phyloP scores from a whole-genome alignment of 2,797 vertebrate species.

The Karalla daura region DNA sequence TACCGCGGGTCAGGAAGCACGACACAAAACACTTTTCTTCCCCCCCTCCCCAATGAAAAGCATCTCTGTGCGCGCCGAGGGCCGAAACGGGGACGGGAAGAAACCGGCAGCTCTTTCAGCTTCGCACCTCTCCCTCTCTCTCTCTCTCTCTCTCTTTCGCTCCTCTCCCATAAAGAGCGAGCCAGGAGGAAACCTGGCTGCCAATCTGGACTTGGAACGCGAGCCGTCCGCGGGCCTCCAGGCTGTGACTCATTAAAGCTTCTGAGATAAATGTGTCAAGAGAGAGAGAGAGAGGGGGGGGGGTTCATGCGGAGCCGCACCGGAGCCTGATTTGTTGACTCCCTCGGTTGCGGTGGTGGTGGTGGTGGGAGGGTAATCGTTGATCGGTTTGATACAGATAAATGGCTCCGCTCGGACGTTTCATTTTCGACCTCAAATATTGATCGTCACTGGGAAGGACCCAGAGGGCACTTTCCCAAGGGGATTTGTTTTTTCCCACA shows the following conservation, averaged over 20 bases:
- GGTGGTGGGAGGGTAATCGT: slow-evolving; percentile 16
- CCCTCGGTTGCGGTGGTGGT: slow-evolving; percentile 14
- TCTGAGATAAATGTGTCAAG: slow-evolving; percentile 56
- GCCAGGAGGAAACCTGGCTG: slow-evolving; percentile 10
- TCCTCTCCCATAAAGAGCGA: slow-evolving; percentile 31
- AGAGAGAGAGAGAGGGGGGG: too few species aligned
- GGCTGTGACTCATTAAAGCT: slow-evolving; percentile 44
- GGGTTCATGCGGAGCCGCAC: slow-evolving; percentile 53
- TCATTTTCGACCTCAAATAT: slow-evolving; percentile 32
- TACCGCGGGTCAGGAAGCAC: slow-evolving; percentile 62
- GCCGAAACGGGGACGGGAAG: slow-evolving; percentile 37
- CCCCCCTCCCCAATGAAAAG: slow-evolving; percentile 48
- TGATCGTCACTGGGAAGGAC: slow-evolving; percentile 26
- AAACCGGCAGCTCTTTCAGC: slow-evolving; percentile 41
- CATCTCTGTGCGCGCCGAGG: slow-evolving; percentile 45
- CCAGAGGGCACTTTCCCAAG: neutral
- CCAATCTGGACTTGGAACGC: slow-evolving; percentile 2
- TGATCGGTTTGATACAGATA: slow-evolving; percentile 42
- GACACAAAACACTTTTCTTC: slow-evolving; percentile 49
- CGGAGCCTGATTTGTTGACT: slow-evolving; percentile 50
- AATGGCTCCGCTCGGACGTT: slow-evolving; percentile 30
- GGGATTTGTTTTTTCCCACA: neutral
- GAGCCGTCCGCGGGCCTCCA: slow-evolving; percentile 12
- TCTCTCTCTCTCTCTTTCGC: too few species aligned
- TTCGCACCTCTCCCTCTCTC: slow-evolving; percentile 34